These are phyloP conservation scores for Drosophila niveifrons DNA, from an alignment of 2,888 invertebrate species.

Conservation along the genomic window DNA sequence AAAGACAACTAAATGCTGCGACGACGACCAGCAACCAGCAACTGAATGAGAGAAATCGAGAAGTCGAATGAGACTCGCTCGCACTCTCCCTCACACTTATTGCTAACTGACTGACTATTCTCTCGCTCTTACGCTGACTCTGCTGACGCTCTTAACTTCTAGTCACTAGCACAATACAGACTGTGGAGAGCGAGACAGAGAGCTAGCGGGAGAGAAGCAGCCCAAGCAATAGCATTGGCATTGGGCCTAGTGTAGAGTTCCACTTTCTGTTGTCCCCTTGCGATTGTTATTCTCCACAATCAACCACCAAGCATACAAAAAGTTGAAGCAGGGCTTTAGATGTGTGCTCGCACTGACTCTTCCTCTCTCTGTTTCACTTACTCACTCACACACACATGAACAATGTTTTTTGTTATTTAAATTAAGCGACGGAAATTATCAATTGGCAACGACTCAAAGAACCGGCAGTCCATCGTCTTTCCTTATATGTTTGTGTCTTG, in stretches of 20 bases:
- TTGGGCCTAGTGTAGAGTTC: conserved; percentile 54
- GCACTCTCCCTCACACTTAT: neutral
- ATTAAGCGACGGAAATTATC: conserved; percentile 75
- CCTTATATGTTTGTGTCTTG: conserved; percentile 18
- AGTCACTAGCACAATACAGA: conserved; percentile 55
- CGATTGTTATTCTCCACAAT: conserved; percentile 18
- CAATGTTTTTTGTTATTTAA: conserved; percentile 52
- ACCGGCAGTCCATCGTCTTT: conserved; percentile 44
- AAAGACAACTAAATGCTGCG: conserved; percentile 42
- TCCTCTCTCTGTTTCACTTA: conserved; percentile 22
- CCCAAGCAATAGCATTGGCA: conserved; percentile 33
- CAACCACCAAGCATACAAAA: conserved; percentile 54
- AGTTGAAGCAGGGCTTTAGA: conserved; percentile 70
- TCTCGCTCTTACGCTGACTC: conserved; percentile 7
- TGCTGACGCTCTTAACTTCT: conserved; percentile 62
- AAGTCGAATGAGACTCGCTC: conserved; percentile 14
- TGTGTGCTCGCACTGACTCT: conserved; percentile 3
- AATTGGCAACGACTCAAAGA: conserved; percentile 64
- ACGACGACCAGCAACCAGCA: conserved; percentile 43
- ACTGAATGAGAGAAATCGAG: conserved; percentile 43
- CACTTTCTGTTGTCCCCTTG: conserved; percentile 17
- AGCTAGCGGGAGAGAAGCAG: conserved; percentile 13
- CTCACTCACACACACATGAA: conserved; percentile 8
- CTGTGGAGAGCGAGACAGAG: conserved; percentile 12
- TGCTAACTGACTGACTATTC: conserved; percentile 1